Percentiles rank a stretch among this genome's conserved stretches.
phyloP scores from a whole-genome alignment of 2,797 vertebrate genomes.

The Lepidocolaptes lacrymiger region DNA sequence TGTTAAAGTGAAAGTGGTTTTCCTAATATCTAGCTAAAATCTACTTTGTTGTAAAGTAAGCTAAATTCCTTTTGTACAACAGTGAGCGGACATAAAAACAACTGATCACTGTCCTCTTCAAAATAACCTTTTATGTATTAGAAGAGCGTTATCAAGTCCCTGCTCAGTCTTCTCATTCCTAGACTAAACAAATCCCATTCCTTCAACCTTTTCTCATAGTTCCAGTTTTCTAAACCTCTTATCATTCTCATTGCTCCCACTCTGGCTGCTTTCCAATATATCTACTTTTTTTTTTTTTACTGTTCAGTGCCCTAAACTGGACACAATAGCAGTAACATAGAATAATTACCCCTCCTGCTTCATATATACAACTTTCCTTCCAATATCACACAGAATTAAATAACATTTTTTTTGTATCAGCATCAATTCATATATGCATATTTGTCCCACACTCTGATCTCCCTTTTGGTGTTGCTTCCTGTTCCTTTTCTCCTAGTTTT shows the following conservation, averaged over 20 bases:
- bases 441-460: not conserved
- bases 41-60: not conserved
- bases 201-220: constrained; percentile 49
- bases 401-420: not conserved
- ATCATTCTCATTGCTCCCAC: not conserved
- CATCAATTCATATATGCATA: not conserved
- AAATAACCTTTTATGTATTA: constrained; percentile 11
- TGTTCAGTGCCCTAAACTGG: not conserved
- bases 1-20: not conserved
- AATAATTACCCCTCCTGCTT: not conserved
- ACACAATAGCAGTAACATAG: not conserved
- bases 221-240: constrained; percentile 51
- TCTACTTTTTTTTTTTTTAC: not conserved
- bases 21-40: not conserved
- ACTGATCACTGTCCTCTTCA: not conserved
- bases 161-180: constrained; percentile 35
- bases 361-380: not conserved
- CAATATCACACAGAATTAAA: not conserved
- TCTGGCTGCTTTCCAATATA: constrained; percentile 41
- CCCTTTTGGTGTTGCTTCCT: not conserved
- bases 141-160: constrained; percentile 33
- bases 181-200: constrained; percentile 68
- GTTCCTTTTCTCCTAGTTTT: not conserved
- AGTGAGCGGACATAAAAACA: not conserved
- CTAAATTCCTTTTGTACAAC: not conserved